Evolutionary conservation across 2,888 invertebrate species (phyloP).

Genomic region (Seira musarum): DNA sequence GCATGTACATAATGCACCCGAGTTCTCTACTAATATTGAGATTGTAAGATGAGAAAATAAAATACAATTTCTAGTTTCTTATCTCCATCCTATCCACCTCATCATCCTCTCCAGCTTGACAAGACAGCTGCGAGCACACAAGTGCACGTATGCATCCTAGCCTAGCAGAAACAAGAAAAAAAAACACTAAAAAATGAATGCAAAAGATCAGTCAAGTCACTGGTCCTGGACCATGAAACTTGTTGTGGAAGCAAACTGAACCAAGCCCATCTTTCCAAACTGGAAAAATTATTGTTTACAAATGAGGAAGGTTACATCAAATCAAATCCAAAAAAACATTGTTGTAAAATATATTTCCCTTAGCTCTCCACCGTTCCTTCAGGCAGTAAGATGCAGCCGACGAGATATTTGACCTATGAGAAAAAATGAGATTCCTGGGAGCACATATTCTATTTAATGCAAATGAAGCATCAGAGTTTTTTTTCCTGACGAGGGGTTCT

Average conservation of each 20-base stretch:
- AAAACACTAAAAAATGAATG: not conserved
- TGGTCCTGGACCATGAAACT: not conserved
- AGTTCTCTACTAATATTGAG: conserved; percentile 6
- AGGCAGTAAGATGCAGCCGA: conserved; percentile 27
- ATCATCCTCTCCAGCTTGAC: conserved; percentile 39
- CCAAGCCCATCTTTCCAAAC: conserved; percentile 3
- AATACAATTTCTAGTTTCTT: conserved; percentile 15
- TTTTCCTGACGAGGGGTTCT: not conserved
- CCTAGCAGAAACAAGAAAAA: conserved; percentile 25
- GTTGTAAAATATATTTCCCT: not conserved
- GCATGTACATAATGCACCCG: conserved; percentile 1
- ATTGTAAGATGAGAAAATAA: conserved; percentile 7
- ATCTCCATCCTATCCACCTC: conserved; percentile 32
- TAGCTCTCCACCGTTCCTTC: conserved; percentile 20
- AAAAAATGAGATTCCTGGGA: conserved; percentile 35
- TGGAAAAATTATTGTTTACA: conserved; percentile 19
- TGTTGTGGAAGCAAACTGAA: not conserved
- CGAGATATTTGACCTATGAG: conserved; percentile 56
- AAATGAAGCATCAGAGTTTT: conserved; percentile 31
- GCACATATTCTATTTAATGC: conserved; percentile 45
- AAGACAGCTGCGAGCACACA: conserved; percentile 57
- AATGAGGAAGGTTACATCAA: not conserved
- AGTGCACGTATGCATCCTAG: conserved; percentile 49
- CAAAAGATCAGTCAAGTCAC: conserved; percentile 17
- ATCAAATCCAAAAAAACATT: no score